Evolutionary conservation across 1,140 invertebrate species (phyloP).

Genomic region (Berghia stephanieae): DNA sequence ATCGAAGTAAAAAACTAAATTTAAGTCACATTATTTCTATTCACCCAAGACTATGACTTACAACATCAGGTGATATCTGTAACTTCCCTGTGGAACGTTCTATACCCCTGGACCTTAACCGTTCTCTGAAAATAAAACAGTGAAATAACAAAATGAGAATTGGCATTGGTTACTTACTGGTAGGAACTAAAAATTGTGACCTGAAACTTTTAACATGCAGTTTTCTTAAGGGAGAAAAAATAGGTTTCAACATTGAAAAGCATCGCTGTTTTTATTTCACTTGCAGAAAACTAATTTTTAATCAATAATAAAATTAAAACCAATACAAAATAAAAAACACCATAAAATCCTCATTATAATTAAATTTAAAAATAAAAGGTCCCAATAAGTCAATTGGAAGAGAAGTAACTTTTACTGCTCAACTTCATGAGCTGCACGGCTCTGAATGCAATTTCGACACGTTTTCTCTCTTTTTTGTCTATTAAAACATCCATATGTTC

Average conservation of each 20-base stretch:
- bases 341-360: not conserved
- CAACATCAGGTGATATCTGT: conserved; percentile 46
- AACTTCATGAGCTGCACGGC: too few relatives aligned
- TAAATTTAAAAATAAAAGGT: conserved; percentile 5
- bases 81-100: conserved; percentile 57
- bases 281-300: not conserved
- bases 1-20: too few relatives aligned
- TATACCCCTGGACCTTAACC: conserved; percentile 48
- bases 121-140: conserved; percentile 43
- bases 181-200: not conserved
- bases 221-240: not conserved
- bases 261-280: not conserved
- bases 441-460: too few relatives aligned
- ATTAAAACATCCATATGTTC: too few relatives aligned
- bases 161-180: not conserved
- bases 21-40: not conserved
- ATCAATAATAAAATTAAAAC: not conserved
- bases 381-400: too few relatives aligned
- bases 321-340: not conserved
- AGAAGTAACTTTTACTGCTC: too few relatives aligned
- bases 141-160: not conserved
- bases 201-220: not conserved
- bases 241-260: not conserved
- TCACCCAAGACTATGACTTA: conserved; percentile 20
- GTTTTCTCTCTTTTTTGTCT: too few relatives aligned